Percentiles rank a stretch among this genome's conserved stretches.
Evolutionary conservation across 2,797 vertebrate species (phyloP).

Genomic region (Myotis findleyi): DNA sequence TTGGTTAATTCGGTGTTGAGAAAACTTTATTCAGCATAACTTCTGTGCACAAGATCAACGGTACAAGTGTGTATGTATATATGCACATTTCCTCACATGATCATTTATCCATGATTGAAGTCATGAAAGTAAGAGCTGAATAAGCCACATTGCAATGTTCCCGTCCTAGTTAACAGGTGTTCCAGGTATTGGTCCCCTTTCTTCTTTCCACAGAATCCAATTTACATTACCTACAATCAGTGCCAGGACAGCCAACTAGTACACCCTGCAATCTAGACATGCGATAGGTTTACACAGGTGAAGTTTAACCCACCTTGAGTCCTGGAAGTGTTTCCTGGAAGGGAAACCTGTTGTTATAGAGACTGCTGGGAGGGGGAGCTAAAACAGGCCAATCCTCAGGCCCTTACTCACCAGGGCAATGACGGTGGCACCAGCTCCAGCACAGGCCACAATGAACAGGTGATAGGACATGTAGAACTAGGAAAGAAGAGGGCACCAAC

Average conservation of each 20-base stretch:
- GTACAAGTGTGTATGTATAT: background rate
- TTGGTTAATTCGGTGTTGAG: background rate
- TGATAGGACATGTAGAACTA: conserved; percentile 99
- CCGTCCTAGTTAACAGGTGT: background rate
- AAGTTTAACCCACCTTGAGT: background rate
- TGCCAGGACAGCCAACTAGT: background rate
- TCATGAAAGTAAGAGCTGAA: background rate
- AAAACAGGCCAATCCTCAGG: conserved; percentile 1
- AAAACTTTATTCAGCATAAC: background rate
- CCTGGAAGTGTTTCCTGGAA: conserved; percentile 21
- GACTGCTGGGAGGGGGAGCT: background rate
- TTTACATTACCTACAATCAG: background rate
- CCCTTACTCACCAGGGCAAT: conserved; percentile 96
- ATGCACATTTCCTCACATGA: background rate
- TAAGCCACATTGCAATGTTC: background rate
- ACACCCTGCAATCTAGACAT: conserved; percentile 36
- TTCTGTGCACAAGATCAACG: background rate
- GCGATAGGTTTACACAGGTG: background rate
- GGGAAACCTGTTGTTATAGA: conserved; percentile 21
- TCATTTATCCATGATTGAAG: background rate
- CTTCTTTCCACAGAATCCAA: conserved; percentile 13
- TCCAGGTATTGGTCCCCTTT: background rate
- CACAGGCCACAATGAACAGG: conserved; percentile 99
- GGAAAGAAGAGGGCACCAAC: conserved; percentile 71
- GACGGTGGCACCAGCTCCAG: conserved; percentile 98